Percentiles rank a stretch among this genome's conserved stretches.
These are phyloP conservation scores for Buathra laborator DNA, from an alignment of 2,888 invertebrate genomes.

Conservation along the genomic window DNA sequence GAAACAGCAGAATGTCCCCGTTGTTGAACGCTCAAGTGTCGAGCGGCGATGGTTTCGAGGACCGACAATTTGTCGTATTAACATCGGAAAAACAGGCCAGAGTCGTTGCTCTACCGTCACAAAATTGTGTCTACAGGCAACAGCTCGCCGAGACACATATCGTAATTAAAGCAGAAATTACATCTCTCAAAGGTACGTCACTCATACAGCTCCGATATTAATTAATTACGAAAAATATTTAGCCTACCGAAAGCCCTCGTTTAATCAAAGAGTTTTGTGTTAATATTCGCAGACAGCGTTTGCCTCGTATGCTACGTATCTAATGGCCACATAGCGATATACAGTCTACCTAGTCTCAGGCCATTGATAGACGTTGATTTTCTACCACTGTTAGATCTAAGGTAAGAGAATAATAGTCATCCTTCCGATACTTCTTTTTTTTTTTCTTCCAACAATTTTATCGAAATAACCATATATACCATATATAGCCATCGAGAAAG, in stretches of 20 bases:
- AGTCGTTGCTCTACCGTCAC: constrained; percentile 97
- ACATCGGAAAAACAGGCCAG: constrained; percentile 98
- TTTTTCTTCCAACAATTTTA: constrained; percentile 19
- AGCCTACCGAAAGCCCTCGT: not conserved
- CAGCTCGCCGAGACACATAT: constrained; percentile 97
- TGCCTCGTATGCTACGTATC: constrained; percentile 98
- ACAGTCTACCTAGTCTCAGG: constrained; percentile 98
- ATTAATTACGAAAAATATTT: not conserved
- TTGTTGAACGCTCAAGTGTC: constrained; percentile 87
- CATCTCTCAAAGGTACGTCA: constrained; percentile 93
- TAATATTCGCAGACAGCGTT: constrained; percentile 92
- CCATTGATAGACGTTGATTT: constrained; percentile 97
- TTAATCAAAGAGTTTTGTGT: constrained; percentile 55
- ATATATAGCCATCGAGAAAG: constrained; percentile 43
- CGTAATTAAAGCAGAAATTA: constrained; percentile 97
- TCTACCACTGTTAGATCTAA: constrained; percentile 96
- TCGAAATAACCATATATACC: constrained; percentile 33
- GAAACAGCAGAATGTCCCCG: constrained; percentile 91
- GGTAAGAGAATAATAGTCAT: constrained; percentile 87
- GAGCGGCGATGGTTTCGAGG: constrained; percentile 87
- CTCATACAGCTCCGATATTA: not conserved
- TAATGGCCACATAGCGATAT: constrained; percentile 96
- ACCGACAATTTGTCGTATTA: constrained; percentile 97
- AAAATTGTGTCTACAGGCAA: constrained; percentile 97
- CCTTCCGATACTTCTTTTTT: constrained; percentile 4